Conservation (phyloP, 1,140 invertebrate genomes). For the Ylistrum balloti region DNA sequence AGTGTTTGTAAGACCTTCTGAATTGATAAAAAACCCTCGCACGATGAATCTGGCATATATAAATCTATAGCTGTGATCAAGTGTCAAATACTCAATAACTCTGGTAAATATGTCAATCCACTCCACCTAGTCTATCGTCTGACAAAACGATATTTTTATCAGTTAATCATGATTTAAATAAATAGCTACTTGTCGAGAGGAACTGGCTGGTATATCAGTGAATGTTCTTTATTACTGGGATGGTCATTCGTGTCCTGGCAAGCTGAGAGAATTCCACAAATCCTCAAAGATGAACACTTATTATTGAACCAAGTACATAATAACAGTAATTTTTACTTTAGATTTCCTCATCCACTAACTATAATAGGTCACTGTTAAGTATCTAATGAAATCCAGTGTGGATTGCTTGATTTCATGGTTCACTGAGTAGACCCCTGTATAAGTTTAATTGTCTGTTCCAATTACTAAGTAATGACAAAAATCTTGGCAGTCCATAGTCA, state of each 20-base stretch:
- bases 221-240: background rate
- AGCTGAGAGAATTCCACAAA: background rate
- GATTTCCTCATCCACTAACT: background rate
- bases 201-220: background rate
- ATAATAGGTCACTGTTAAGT: slow-evolving; percentile 25
- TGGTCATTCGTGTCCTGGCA: background rate
- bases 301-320: background rate
- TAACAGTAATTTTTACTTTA: background rate
- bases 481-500: background rate
- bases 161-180: background rate
- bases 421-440: background rate
- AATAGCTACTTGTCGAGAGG: background rate
- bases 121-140: background rate
- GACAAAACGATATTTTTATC: background rate
- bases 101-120: background rate
- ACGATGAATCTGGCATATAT: background rate
- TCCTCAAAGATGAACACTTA: background rate
- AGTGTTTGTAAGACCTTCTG: no score
- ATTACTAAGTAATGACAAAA: background rate
- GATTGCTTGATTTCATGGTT: slow-evolving; percentile 2
- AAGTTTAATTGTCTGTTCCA: slow-evolving; percentile 16
- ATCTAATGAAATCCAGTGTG: background rate
- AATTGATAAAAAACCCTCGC: no score
- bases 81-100: background rate
- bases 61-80: background rate